phyloP scores from a whole-genome alignment of 37 sponge, comb jelly and placozoan species.

The Amphimedon queenslandica region DNA sequence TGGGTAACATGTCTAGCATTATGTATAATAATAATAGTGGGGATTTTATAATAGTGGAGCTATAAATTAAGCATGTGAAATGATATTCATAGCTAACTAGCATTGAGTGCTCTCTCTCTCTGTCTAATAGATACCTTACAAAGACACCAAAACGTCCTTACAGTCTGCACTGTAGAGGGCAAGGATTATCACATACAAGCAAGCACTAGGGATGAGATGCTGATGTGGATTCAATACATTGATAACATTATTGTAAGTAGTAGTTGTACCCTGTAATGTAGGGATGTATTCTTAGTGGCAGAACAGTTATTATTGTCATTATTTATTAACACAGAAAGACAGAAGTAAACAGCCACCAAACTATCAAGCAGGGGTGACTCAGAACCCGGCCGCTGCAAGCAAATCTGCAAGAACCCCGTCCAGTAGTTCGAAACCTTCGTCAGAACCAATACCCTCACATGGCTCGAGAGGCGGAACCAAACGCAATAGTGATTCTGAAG shows the following conservation, averaged over 20 bases:
- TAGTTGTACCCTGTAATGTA: too few relatives aligned
- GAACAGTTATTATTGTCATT: not conserved
- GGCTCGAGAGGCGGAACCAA: not conserved
- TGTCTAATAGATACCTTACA: constrained; percentile 52
- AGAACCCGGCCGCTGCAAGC: not conserved
- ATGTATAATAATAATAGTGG: too few relatives aligned
- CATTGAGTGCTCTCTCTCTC: too few relatives aligned
- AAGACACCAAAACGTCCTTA: constrained; percentile 70
- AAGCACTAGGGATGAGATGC: constrained; percentile 67
- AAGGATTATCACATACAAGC: constrained; percentile 75
- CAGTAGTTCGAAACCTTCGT: too few relatives aligned
- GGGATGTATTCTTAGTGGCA: too few relatives aligned
- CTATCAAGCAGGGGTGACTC: not conserved
- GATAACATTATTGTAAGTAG: constrained; percentile 45
- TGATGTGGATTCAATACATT: constrained; percentile 59
- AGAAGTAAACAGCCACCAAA: not conserved
- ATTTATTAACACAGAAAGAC: not conserved
- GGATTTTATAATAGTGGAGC: too few relatives aligned
- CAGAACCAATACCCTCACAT: too few relatives aligned
- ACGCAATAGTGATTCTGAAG: not conserved
- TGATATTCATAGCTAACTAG: too few relatives aligned
- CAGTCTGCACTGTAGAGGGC: constrained; percentile 72
- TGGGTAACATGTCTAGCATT: too few relatives aligned
- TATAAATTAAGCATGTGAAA: too few relatives aligned
- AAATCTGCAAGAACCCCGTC: too few relatives aligned